Evolutionary conservation across 2,888 invertebrate species (phyloP), one percentile per base, ranked within the genome.

Genomic region (Oligia latruncula): DNA sequence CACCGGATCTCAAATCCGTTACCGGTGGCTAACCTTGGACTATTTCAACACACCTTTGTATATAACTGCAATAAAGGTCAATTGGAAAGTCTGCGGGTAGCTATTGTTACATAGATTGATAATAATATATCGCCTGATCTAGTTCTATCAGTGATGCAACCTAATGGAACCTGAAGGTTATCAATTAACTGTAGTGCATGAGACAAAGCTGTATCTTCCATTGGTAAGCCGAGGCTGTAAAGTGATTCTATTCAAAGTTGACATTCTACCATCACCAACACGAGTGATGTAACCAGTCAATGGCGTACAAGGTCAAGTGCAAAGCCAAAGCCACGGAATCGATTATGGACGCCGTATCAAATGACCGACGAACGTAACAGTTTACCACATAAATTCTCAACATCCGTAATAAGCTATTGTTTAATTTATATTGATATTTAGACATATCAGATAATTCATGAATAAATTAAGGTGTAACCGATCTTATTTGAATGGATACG

Each of bases 1-100:
- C 93, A 90, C 93, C 94, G 94, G 95, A 95, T 95, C 94, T 94
- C 89, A 93, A 95, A 94, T 95, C 95, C 95, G 95, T 94, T 92
- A 95, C 91, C 90, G 89, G 93, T 92, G 89, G 94, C 91, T 93
- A 94, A 93, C 96, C 96, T 96, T 96, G 96, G 95, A 93, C 96
- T 95, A 96, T 95, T 93, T 95, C 92, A 92, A 95, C 91, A 91
- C 93, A 93, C 92, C 95, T 95, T 93, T 94, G 90, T 87, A 73
- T 76, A 71, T 74, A 87, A 90, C 90, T 89, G 87, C 88, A 88
- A 83, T 90, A 95, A 96, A 96, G 96, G 96, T 96, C 96, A 96
- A 93, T 93, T 95, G 92, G 89, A 90, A 90, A 89, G 89, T 85
- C 81, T 84, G 74, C 78, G 40, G 68, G 71, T 20, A 66, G 75